Percentiles rank a stretch among this genome's conserved stretches.
These are phyloP conservation scores for Hirudinaria manillensis DNA, from an alignment of 2,888 invertebrate genomes.

Conservation along the genomic window DNA sequence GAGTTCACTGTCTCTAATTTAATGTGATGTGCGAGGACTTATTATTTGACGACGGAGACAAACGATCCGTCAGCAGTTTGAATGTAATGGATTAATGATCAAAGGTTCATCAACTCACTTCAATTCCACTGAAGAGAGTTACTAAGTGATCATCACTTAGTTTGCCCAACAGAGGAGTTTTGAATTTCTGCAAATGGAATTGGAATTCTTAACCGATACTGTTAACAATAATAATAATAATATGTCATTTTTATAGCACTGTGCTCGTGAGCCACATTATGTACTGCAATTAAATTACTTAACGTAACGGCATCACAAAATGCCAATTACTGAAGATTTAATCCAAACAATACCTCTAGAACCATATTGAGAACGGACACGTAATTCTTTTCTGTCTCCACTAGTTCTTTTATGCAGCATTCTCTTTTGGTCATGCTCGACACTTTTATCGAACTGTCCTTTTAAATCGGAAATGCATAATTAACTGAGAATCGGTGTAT, in stretches of 20 bases:
- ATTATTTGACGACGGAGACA: background rate
- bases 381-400: slow-evolving; percentile 95
- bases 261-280: background rate
- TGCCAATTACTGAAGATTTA: too few relatives aligned
- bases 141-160: slow-evolving; percentile 70
- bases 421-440: slow-evolving; percentile 72
- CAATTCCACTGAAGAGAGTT: slow-evolving; percentile 81
- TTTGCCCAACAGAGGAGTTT: slow-evolving; percentile 8
- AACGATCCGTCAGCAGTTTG: background rate
- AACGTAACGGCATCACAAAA: background rate
- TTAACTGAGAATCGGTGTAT: background rate
- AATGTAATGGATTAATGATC: too few relatives aligned
- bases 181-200: slow-evolving; percentile 17
- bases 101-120: too few relatives aligned
- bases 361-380: slow-evolving; percentile 75
- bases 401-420: slow-evolving; percentile 71
- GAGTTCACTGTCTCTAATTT: background rate
- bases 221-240: background rate
- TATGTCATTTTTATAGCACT: background rate
- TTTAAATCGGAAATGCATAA: too few relatives aligned
- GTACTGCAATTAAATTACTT: background rate
- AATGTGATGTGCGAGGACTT: background rate
- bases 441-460: slow-evolving; percentile 17
- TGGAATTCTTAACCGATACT: background rate
- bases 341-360: slow-evolving; percentile 41